These are phyloP conservation scores for Drosophila peninsularis DNA, from an alignment of 2,888 invertebrate species.

Conservation along the genomic window DNA sequence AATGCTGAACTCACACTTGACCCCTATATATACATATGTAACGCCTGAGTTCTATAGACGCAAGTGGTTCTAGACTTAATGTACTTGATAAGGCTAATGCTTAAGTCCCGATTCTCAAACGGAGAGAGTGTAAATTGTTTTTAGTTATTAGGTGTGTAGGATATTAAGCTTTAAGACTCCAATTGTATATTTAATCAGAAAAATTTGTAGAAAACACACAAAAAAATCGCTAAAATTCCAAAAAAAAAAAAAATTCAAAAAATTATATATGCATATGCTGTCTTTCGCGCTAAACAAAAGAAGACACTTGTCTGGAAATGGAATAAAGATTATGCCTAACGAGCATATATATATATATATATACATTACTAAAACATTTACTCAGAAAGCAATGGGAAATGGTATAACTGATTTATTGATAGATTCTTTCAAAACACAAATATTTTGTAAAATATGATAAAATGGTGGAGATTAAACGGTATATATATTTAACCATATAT, in stretches of 20 bases:
- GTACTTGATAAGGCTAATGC: constrained; percentile 64
- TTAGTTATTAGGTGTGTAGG: constrained; percentile 73
- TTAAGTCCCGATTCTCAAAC: constrained; percentile 65
- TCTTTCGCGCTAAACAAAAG: constrained; percentile 18
- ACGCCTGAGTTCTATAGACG: constrained; percentile 49
- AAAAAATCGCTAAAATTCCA: constrained; percentile 43
- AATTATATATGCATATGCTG: constrained; percentile 13
- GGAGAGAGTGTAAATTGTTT: constrained; percentile 70
- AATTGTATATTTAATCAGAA: constrained; percentile 66
- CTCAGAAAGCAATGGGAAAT: constrained; percentile 7
- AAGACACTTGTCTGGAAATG: constrained; percentile 21
- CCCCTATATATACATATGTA: constrained; percentile 24
- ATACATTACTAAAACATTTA: constrained; percentile 1
- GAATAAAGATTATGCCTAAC: constrained; percentile 23
- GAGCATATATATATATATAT: background rate
- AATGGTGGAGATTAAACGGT: constrained; percentile 6
- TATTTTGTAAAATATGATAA: constrained; percentile 10
- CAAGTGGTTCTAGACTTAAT: constrained; percentile 78
- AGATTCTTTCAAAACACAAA: background rate
- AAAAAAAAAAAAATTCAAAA: constrained; percentile 38
- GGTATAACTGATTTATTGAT: background rate
- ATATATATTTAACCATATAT: background rate
- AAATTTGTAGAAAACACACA: constrained; percentile 41
- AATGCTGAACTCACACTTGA: constrained; percentile 35
- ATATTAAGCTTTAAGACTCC: constrained; percentile 55